Evolutionary conservation across 2,113 vertebrate species (phyloP).

Genomic region (Eudorcas thomsonii): DNA sequence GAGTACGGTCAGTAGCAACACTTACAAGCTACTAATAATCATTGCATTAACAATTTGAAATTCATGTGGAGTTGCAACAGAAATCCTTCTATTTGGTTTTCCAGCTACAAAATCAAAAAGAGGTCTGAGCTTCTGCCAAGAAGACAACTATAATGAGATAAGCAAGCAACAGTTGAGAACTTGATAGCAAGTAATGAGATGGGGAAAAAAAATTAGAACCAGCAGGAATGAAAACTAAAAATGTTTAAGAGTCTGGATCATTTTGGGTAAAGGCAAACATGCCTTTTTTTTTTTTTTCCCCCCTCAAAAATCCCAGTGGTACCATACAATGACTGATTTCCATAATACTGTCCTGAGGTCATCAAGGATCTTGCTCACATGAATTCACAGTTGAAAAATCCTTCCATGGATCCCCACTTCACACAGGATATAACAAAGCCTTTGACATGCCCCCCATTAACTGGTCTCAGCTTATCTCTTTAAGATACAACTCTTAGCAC

Average conservation of each 20-base stretch:
- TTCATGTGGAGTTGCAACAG: neutral
- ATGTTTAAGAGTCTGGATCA: neutral
- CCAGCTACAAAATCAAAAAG: neutral
- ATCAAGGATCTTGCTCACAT: neutral
- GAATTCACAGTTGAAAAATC: neutral
- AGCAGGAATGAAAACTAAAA: constrained; percentile 12
- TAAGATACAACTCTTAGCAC: neutral
- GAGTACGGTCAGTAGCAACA: neutral
- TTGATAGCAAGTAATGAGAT: neutral
- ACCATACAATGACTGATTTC: neutral
- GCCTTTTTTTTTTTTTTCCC: neutral
- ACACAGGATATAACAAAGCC: neutral
- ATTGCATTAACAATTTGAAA: neutral
- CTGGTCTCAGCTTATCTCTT: neutral
- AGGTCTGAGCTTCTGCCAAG: neutral
- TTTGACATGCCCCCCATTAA: neutral
- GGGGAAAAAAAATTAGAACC: neutral
- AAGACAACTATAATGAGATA: constrained; percentile 10
- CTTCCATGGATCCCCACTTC: neutral
- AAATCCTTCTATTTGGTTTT: constrained; percentile 9
- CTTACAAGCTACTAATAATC: neutral
- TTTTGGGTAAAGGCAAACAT: neutral
- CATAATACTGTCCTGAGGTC: neutral
- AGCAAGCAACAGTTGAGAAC: neutral
- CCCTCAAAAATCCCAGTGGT: neutral